Evolutionary conservation across 2,113 vertebrate species (phyloP), one percentile per base, ranked within the genome.

Genomic region (Passer domesticus): DNA sequence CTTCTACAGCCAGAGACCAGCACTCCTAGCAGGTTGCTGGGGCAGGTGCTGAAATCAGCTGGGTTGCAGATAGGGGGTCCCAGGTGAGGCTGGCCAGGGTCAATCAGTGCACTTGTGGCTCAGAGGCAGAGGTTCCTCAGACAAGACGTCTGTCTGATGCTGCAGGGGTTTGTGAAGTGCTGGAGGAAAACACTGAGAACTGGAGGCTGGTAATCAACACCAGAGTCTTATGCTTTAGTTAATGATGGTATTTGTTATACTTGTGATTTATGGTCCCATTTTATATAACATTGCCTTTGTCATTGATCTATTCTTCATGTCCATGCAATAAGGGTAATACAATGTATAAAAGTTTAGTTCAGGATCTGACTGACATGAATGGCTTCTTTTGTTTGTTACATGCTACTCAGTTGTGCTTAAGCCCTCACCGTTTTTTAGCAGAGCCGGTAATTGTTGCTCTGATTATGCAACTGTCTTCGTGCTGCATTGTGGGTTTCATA

Each of bases 401-500:
- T 49, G 41, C 43, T 88, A 41, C 21, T 89, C 16, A 12, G 35
- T 93, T 89, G 25, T 83, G 23, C 68, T 90, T 75, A 55, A 74
- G 24, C 24, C 41, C 13, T 92, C 75, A 72, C 16, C 7, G 19
- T 59, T 90, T 93, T 81, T 90, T 53, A 78, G 56, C 3, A 3
- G 59, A 69, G 30, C 20, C 93, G n/a, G 47, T 94, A 69, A 60
- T 92, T 1, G 3, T 90, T 84, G n/a, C n/a, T 92, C 49, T 95
- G 90, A 68, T 96, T 96, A 90, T 90, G 30, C 69, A 96, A 96
- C 83, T 87, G 53, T 58, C 83, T 90, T 70, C 23, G 20, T 78
- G 56, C 90, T 89, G 81, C 66, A 64, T 56, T 94, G 80, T 95
- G 81, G 53, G 52, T 97, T 95, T 93, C 88, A 79, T 95, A 94